phyloP scores from a whole-genome alignment of 2,888 invertebrate species.

The Macrostomum cliftonense region DNA sequence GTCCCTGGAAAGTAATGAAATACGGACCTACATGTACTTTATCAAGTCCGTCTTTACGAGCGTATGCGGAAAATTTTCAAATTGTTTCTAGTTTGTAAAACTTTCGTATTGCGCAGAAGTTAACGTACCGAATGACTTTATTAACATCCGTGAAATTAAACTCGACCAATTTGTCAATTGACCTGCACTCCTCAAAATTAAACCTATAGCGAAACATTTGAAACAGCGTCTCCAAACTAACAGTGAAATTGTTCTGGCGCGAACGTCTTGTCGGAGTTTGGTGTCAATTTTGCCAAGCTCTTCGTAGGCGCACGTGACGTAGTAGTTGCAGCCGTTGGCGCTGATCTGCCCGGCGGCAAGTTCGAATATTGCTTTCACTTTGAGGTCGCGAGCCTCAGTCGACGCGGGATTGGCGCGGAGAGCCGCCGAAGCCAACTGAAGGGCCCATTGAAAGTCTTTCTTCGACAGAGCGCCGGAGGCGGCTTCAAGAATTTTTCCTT shows the following conservation, averaged over 20 bases:
- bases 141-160: slow-evolving; percentile 16
- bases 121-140: slow-evolving; percentile 9
- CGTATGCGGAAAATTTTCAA: too few relatives aligned
- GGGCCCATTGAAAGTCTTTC: slow-evolving; percentile 22
- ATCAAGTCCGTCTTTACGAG: too few relatives aligned
- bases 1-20: too few relatives aligned
- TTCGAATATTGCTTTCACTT: slow-evolving; percentile 17
- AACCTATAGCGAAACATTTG: slow-evolving; percentile 15
- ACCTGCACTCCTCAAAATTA: slow-evolving; percentile 15
- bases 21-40: too few relatives aligned
- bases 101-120: too few relatives aligned
- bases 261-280: slow-evolving; percentile 6
- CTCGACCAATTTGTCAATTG: slow-evolving; percentile 7
- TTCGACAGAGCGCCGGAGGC: slow-evolving; percentile 17
- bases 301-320: slow-evolving; percentile 20
- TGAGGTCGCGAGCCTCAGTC: slow-evolving; percentile 15
- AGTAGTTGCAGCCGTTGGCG: slow-evolving; percentile 22
- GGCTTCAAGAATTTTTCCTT: slow-evolving; percentile 11
- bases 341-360: slow-evolving; percentile 18
- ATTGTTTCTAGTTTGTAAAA: too few relatives aligned
- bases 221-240: slow-evolving; percentile 12
- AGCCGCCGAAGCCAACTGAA: slow-evolving; percentile 18
- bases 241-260: slow-evolving; percentile 2
- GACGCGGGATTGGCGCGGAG: slow-evolving; percentile 11
- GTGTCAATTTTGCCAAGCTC: slow-evolving; percentile 13